phyloP scores from a whole-genome alignment of 2,113 vertebrate genomes.

The Polypterus senegalus region DNA sequence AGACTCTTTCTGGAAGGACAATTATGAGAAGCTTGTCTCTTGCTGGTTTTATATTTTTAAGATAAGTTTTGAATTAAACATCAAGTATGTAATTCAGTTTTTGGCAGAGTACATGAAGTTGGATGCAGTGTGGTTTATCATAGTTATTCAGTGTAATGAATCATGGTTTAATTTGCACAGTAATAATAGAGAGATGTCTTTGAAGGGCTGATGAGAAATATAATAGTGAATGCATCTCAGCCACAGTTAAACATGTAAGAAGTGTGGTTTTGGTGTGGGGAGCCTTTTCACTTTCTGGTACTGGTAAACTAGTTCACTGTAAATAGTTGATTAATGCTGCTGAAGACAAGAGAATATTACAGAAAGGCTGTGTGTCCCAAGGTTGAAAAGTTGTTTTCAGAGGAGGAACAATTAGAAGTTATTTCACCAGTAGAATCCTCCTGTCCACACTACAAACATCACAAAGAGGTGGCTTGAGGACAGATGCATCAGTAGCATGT shows the following conservation, averaged over 20 bases:
- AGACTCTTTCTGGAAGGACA: constrained; percentile 1
- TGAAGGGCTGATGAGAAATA: not conserved
- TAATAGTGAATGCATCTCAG: not conserved
- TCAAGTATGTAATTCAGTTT: not conserved
- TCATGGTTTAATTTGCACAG: not conserved
- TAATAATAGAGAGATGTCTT: not conserved
- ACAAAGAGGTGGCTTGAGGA: too few relatives aligned
- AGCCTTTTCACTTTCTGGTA: constrained; percentile 5
- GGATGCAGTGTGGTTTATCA: not conserved
- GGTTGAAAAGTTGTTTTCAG: too few relatives aligned
- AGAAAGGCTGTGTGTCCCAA: not conserved
- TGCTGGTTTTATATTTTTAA: not conserved
- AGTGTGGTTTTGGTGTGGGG: not conserved
- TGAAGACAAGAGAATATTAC: not conserved
- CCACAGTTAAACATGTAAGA: constrained; percentile 1
- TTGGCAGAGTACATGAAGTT: not conserved
- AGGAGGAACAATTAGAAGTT: too few relatives aligned
- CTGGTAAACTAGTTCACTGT: constrained; percentile 1
- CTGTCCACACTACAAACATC: too few relatives aligned
- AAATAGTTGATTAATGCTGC: constrained; percentile 1
- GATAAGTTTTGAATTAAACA: not conserved
- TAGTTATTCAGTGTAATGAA: not conserved
- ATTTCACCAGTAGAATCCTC: too few relatives aligned
- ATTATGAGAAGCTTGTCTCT: not conserved
- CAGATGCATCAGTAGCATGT: too few relatives aligned